A percentile compares a stretch with the other conserved stretches of the same genome.
These are phyloP conservation scores for Orthonevra nobilis DNA, from an alignment of 2,888 invertebrate genomes.

Conservation along the genomic window DNA sequence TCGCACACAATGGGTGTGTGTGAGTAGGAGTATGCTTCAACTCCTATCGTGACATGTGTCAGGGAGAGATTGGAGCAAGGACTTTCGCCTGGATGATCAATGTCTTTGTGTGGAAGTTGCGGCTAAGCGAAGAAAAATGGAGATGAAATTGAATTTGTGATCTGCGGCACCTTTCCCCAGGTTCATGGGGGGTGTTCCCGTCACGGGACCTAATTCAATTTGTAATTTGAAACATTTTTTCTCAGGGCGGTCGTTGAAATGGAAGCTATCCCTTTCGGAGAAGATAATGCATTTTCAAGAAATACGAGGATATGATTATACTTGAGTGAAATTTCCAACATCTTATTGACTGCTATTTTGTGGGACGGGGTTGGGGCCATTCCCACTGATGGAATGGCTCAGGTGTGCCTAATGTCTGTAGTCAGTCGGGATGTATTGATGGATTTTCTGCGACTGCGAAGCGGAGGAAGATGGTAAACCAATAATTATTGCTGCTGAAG, in stretches of 20 bases:
- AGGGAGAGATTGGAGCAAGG: no score
- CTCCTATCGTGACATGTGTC: no score
- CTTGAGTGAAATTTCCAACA: constrained; percentile 6
- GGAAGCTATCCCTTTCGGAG: neutral
- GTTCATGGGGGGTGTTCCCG: neutral
- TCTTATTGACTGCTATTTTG: neutral
- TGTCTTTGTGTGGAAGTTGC: constrained; percentile 18
- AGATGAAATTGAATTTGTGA: constrained; percentile 51
- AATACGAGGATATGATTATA: constrained; percentile 24
- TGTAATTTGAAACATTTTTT: constrained; percentile 44
- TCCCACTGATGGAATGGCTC: no score
- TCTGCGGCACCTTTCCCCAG: constrained; percentile 21
- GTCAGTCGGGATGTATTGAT: no score
- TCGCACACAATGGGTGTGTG: constrained; percentile 12
- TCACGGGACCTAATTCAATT: constrained; percentile 31
- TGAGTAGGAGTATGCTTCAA: no score
- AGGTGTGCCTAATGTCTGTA: no score
- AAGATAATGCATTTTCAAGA: constrained; percentile 8
- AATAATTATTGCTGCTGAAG: no score
- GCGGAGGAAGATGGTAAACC: no score
- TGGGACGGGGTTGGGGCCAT: no score
- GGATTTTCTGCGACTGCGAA: no score
- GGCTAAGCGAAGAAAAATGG: constrained; percentile 36
- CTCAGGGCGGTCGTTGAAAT: neutral
- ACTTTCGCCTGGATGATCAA: neutral